phyloP scores from a whole-genome alignment of 2,113 vertebrate species.

The Dryoscopus gambensis region DNA sequence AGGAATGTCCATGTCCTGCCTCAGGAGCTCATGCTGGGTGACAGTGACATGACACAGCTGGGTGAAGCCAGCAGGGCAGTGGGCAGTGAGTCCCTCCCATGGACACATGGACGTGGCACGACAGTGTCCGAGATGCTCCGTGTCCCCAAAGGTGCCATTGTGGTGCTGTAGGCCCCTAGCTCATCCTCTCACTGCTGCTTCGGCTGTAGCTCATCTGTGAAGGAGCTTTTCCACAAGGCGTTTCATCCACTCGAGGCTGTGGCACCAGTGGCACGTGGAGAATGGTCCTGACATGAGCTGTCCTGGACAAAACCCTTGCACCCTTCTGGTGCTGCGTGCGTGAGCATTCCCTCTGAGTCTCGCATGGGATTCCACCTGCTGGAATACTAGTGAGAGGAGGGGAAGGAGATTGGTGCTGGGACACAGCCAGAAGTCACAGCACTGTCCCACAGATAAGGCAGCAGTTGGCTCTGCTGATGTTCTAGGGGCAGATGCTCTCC shows the following conservation, averaged over 20 bases:
- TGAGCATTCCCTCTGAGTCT: not conserved
- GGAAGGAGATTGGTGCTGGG: not conserved
- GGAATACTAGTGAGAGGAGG: not conserved
- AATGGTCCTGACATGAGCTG: not conserved
- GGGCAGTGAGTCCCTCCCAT: not conserved
- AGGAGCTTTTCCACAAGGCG: not conserved
- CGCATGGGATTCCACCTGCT: not conserved
- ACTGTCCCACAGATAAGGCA: not conserved
- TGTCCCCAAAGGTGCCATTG: not conserved
- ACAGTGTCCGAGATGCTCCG: rapidly evolving
- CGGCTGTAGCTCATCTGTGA: not conserved
- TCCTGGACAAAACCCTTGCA: not conserved
- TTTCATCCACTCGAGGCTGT: not conserved
- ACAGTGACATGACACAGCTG: not conserved
- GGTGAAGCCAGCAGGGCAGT: not conserved
- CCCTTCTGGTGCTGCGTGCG: not conserved
- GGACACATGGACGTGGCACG: rapidly evolving
- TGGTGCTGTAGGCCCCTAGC: not conserved
- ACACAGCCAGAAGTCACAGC: not conserved
- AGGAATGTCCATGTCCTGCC: not conserved
- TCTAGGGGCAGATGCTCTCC: not conserved
- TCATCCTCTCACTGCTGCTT: not conserved
- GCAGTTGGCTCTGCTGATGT: not conserved
- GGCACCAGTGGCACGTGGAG: not conserved
- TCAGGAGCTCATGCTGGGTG: not conserved